Evolutionary conservation across 2,113 vertebrate genomes (phyloP).

Genomic region (Gopherus evgoodei): DNA sequence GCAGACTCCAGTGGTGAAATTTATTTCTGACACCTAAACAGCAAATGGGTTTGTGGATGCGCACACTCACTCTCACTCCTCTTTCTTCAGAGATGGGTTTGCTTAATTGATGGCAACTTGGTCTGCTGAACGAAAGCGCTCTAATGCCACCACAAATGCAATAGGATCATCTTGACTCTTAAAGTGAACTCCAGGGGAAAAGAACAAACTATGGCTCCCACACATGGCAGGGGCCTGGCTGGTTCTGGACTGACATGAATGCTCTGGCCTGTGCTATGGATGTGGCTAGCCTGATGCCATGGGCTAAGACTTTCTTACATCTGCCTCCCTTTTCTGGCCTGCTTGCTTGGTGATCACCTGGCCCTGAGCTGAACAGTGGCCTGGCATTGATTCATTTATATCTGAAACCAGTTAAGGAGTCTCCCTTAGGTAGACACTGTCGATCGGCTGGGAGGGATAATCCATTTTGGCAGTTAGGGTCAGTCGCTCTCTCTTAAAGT

Average conservation of each 20-base stretch:
- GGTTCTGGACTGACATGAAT: background rate
- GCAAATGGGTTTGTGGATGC: conserved; percentile 80
- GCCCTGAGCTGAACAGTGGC: background rate
- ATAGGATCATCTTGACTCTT: background rate
- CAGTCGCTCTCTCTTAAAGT: background rate
- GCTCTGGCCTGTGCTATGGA: fast-evolving
- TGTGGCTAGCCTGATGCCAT: fast-evolving
- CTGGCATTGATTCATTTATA: background rate
- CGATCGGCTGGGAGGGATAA: background rate
- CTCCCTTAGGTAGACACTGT: background rate
- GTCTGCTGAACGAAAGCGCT: conserved; percentile 22
- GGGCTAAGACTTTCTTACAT: background rate
- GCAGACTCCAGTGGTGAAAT: conserved; percentile 87
- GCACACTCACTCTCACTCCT: background rate
- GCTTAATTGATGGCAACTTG: conserved; percentile 58
- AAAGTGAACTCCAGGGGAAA: background rate
- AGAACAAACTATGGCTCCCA: background rate
- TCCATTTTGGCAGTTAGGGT: background rate
- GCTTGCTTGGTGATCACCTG: background rate
- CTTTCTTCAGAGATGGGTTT: conserved; percentile 60
- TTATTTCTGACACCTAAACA: conserved; percentile 88
- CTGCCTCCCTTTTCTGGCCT: background rate
- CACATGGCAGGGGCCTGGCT: fast-evolving
- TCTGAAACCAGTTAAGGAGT: background rate
- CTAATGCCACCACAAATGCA: conserved; percentile 27